phyloP scores from a whole-genome alignment of 2,113 vertebrate genomes.

The Nyctibius bracteatus region DNA sequence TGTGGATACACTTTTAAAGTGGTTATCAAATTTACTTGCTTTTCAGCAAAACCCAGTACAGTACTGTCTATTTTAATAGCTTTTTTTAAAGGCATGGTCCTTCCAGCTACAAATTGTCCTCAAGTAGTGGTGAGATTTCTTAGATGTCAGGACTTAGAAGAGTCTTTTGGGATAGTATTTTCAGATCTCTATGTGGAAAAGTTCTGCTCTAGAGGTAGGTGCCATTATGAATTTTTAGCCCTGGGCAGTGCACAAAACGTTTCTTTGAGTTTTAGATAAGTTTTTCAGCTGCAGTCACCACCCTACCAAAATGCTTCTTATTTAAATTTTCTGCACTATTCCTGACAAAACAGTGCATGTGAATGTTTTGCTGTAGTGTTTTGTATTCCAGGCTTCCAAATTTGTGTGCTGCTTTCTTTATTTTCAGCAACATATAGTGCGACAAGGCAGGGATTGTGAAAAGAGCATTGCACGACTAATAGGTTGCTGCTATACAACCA shows the following conservation, averaged over 20 bases:
- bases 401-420: not conserved
- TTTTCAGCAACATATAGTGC: not conserved
- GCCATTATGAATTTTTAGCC: not conserved
- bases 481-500: not conserved
- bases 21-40: not conserved
- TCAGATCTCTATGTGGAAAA: not conserved
- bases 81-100: not conserved
- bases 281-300: not conserved
- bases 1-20: not conserved
- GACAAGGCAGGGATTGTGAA: not conserved
- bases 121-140: not conserved
- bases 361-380: not conserved
- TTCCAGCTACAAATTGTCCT: not conserved
- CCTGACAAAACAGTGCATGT: not conserved
- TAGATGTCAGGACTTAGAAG: not conserved
- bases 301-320: not conserved
- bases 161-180: not conserved
- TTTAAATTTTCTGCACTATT: not conserved
- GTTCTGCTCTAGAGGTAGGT: not conserved
- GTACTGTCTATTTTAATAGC: not conserved
- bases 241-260: not conserved
- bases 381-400: not conserved
- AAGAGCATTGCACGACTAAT: rapidly evolving
- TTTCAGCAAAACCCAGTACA: not conserved
- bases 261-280: not conserved